Conservation (phyloP, 2,113 vertebrate genomes). For the Lagopus leucura region DNA sequence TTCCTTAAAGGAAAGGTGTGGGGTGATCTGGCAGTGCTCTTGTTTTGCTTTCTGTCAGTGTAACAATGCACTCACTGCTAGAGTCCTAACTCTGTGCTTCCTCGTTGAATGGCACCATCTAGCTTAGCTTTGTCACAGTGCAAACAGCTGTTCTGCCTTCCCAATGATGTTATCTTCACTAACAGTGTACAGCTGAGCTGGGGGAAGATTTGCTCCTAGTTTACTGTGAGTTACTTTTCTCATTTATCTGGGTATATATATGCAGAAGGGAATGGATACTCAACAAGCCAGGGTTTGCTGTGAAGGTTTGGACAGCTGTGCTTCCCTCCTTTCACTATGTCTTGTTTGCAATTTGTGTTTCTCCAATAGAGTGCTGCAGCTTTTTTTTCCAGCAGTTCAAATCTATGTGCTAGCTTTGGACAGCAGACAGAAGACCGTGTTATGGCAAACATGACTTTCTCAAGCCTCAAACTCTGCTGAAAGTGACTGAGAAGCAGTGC, state of each 20-base stretch:
- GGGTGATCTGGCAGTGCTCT: not conserved
- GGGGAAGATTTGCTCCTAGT: not conserved
- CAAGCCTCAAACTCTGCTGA: not conserved
- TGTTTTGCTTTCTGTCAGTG: not conserved
- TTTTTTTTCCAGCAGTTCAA: not conserved
- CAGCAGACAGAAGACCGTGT: not conserved
- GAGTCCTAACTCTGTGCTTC: not conserved
- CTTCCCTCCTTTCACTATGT: not conserved
- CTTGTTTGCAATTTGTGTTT: not conserved
- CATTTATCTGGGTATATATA: not conserved
- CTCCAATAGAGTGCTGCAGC: not conserved
- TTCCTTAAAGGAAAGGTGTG: not conserved
- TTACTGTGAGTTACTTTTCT: not conserved
- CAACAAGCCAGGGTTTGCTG: not conserved
- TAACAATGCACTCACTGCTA: not conserved
- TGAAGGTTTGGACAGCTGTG: not conserved
- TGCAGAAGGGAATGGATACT: not conserved
- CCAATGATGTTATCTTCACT: not conserved
- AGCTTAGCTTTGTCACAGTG: not conserved
- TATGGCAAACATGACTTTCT: not conserved
- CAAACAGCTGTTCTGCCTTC: not conserved
- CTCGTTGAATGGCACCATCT: not conserved
- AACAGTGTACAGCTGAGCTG: not conserved
- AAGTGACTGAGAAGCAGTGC: not conserved
- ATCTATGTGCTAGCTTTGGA: not conserved